Evolutionary conservation across 2,888 invertebrate species (phyloP).

Genomic region (Chironomus tentans): DNA sequence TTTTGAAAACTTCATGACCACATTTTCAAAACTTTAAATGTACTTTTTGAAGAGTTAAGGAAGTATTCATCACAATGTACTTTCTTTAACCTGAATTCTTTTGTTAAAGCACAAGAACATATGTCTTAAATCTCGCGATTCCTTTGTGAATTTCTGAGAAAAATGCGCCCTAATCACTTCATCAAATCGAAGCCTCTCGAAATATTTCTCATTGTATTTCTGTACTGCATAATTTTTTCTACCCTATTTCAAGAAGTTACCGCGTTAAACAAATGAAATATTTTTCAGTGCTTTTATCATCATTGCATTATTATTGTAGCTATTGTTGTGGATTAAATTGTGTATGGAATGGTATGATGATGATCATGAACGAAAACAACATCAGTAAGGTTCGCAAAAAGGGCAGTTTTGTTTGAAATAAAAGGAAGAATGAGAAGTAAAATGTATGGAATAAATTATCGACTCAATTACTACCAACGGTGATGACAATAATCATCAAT

Average conservation of each 20-base stretch:
- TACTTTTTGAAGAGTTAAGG: too few relatives aligned
- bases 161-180: too few relatives aligned
- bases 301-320: neutral
- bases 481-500: slow-evolving; percentile 21
- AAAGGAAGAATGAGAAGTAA: neutral
- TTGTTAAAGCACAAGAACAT: too few relatives aligned
- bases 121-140: too few relatives aligned
- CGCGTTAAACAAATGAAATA: neutral
- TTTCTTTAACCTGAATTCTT: too few relatives aligned
- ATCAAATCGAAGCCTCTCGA: too few relatives aligned
- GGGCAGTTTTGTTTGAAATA: neutral
- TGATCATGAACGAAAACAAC: neutral
- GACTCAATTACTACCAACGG: slow-evolving; percentile 22
- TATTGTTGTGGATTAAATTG: neutral
- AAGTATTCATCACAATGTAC: too few relatives aligned
- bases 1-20: too few relatives aligned
- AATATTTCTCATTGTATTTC: too few relatives aligned
- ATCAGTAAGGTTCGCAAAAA: neutral
- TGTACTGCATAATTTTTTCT: neutral
- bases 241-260: neutral
- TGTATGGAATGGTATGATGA: neutral
- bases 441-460: slow-evolving; percentile 19
- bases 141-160: too few relatives aligned
- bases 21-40: too few relatives aligned
- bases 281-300: neutral